These are phyloP conservation scores for Oncorhynchus tshawytscha DNA, from an alignment of 2,113 vertebrate species.

Conservation along the genomic window DNA sequence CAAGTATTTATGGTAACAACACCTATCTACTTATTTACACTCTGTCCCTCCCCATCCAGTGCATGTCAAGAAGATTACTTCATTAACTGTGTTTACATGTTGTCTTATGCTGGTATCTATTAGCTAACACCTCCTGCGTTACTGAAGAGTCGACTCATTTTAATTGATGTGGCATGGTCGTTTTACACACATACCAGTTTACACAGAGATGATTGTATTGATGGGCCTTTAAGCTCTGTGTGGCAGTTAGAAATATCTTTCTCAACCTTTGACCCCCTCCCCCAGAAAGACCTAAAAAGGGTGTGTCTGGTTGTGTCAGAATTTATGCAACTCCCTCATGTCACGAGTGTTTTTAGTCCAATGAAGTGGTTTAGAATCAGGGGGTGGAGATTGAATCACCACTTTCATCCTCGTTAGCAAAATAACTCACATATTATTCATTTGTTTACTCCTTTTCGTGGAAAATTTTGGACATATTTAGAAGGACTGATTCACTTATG, in stretches of 20 bases:
- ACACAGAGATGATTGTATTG: constrained; percentile 1
- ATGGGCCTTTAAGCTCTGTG: constrained; percentile 32
- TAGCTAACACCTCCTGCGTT: no score
- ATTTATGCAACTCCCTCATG: background rate
- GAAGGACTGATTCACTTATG: background rate
- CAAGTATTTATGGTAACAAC: background rate
- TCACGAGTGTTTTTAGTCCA: background rate
- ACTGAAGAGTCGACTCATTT: background rate
- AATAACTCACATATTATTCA: background rate
- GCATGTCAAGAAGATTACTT: no score
- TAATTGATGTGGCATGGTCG: background rate
- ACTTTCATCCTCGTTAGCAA: background rate
- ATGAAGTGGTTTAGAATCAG: background rate
- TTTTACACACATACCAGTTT: constrained; percentile 12
- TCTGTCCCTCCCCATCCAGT: no score
- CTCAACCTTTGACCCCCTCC: background rate
- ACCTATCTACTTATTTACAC: no score
- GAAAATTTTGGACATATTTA: no score
- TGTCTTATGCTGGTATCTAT: no score
- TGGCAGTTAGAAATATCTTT: background rate
- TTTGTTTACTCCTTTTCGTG: background rate
- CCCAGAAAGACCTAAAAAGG: background rate
- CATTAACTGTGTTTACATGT: no score
- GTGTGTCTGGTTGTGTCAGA: background rate
- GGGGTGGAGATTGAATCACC: background rate